These are phyloP conservation scores for Naso thynnoides DNA, from an alignment of 2,797 vertebrate species.

Conservation along the genomic window DNA sequence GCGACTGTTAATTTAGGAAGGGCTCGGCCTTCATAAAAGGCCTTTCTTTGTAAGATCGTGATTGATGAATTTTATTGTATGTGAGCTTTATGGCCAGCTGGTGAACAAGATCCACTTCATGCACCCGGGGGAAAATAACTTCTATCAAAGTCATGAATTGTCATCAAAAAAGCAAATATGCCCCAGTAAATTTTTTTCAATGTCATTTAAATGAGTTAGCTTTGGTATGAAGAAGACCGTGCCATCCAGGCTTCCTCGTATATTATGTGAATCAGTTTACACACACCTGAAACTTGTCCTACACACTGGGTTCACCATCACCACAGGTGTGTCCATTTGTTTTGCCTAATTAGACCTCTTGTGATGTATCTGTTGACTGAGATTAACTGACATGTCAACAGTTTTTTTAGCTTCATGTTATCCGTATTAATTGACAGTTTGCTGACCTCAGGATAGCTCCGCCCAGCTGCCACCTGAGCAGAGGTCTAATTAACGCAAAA, in stretches of 20 bases:
- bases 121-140: slow-evolving; percentile 16
- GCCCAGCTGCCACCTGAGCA: not conserved
- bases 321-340: not conserved
- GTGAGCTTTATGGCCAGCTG: slow-evolving; percentile 33
- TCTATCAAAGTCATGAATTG: slow-evolving; percentile 11
- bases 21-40: slow-evolving; percentile 28
- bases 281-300: not conserved
- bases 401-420: not conserved
- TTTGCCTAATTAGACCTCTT: not conserved
- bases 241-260: not conserved
- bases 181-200: slow-evolving; percentile 22
- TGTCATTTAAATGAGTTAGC: slow-evolving; percentile 15
- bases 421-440: not conserved
- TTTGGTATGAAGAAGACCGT: not conserved
- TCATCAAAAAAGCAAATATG: slow-evolving; percentile 1
- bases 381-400: not conserved
- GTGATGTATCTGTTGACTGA: not conserved
- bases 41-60: slow-evolving; percentile 36
- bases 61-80: slow-evolving; percentile 32
- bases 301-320: not conserved
- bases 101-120: slow-evolving; percentile 17
- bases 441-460: not conserved
- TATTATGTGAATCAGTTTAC: not conserved
- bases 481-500: not conserved
- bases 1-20: slow-evolving; percentile 33